Evolutionary conservation across 2,797 vertebrate genomes (phyloP).

Genomic region (Pristis pectinata): DNA sequence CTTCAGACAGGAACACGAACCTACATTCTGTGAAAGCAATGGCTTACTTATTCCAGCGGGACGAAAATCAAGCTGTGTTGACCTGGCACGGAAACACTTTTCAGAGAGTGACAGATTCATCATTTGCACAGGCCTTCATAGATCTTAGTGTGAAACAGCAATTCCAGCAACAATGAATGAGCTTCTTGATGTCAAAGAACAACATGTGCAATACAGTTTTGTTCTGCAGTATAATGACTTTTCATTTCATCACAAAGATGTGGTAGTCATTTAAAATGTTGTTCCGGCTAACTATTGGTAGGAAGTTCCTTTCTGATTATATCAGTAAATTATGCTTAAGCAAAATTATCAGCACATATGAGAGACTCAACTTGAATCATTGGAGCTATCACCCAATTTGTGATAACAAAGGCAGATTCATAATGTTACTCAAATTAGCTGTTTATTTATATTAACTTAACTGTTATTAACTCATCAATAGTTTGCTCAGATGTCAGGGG

Average conservation of each 20-base stretch:
- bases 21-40: not conserved
- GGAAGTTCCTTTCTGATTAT: not conserved
- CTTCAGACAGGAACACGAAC: not conserved
- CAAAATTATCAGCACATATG: not conserved
- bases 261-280: not conserved
- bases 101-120: not conserved
- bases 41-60: not conserved
- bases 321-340: no score
- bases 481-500: not conserved
- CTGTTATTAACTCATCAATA: not conserved
- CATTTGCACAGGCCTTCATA: not conserved
- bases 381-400: not conserved
- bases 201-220: not conserved
- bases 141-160: not conserved
- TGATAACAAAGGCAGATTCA: not conserved
- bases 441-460: not conserved
- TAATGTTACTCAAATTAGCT: not conserved
- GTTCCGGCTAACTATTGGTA: not conserved
- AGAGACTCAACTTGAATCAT: not conserved
- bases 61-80: not conserved
- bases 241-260: not conserved
- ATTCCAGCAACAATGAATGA: not conserved
- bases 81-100: not conserved
- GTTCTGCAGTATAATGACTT: not conserved
- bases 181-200: not conserved